Evolutionary conservation across 2,888 invertebrate genomes (phyloP), one percentile per base, ranked within the genome.

Genomic region (Protophormia terraenovae): DNA sequence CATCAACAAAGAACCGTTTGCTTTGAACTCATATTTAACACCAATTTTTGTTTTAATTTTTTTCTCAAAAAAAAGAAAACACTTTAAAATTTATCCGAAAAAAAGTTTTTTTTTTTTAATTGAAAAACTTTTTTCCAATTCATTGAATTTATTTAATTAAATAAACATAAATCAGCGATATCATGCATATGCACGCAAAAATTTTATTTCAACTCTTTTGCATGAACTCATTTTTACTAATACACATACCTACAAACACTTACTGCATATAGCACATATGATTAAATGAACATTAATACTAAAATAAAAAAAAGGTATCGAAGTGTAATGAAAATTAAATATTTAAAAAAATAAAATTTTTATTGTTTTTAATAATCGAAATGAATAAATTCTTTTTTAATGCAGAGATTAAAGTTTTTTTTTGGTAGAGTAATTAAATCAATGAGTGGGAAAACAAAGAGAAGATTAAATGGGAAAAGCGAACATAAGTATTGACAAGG

Each of bases 81-180:
- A 10, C 2, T 16, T 2, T 5, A 5, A 66, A 5, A 14, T n/a
- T n/a, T n/a, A n/a, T n/a, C n/a, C n/a, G n/a, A 32, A 32, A 29
- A 47, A 78, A 50, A n/a, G n/a, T n/a, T n/a, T n/a, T n/a, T n/a
- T 22, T 38, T n/a, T 45, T 79, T 64, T 45, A 66, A 75, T 64
- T 64, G 45, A 27, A 76, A 55, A 53, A 8, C 45, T 62, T 71
- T 64, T 67, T 83, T 83, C 76, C 76, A 66, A 77, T 72, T 72
- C 76, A 83, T 83, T 77, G 76, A n/a, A 6, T 76, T 77, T 72
- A 77, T 72, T 83, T 77, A 83, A 77, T 83, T 77, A 83, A 83
- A 77, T 83, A 35, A 77, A 76, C 69, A 76, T 76, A 82, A 82
- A 82, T 82, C 53, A 45, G 45, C 69, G 27, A 45, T 69, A 71